Conservation (phyloP, 1,140 invertebrate genomes). For the Xylocopa sonorina region DNA sequence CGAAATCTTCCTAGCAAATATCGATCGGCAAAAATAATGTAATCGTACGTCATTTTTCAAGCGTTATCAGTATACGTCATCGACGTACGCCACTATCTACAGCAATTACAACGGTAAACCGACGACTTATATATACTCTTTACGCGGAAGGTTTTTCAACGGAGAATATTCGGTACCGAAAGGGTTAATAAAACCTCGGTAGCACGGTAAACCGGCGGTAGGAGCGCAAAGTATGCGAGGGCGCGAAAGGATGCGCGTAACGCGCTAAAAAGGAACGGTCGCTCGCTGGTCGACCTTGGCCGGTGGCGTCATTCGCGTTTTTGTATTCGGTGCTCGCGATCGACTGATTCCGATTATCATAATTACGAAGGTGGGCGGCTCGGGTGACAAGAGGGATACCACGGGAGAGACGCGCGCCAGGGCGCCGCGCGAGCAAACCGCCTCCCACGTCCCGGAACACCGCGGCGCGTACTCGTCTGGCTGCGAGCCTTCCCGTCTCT, state of each 20-base stretch:
- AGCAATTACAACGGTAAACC: too few relatives aligned
- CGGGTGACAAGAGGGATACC: neutral
- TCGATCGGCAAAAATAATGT: too few relatives aligned
- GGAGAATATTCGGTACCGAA: too few relatives aligned
- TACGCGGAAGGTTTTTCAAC: too few relatives aligned
- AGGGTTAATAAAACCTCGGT: too few relatives aligned
- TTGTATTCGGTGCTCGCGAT: constrained; percentile 40
- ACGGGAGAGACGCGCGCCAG: constrained; percentile 5
- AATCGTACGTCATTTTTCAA: too few relatives aligned
- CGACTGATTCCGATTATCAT: constrained; percentile 38
- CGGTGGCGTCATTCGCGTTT: constrained; percentile 39
- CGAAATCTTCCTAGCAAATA: too few relatives aligned
- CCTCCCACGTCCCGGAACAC: constrained; percentile 21
- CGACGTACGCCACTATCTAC: too few relatives aligned
- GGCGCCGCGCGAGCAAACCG: neutral
- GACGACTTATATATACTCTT: too few relatives aligned
- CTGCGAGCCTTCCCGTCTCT: constrained; percentile 31
- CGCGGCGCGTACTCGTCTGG: neutral
- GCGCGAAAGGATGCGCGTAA: neutral
- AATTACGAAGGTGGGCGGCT: constrained; percentile 48
- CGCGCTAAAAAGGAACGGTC: constrained; percentile 4
- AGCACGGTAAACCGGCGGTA: too few relatives aligned
- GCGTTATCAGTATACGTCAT: too few relatives aligned
- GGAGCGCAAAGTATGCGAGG: neutral
- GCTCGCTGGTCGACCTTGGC: constrained; percentile 26